Base-by-base conservation (phyloP, 2,797 vertebrate species). In the Rhadinocentrus ornatus region DNA sequence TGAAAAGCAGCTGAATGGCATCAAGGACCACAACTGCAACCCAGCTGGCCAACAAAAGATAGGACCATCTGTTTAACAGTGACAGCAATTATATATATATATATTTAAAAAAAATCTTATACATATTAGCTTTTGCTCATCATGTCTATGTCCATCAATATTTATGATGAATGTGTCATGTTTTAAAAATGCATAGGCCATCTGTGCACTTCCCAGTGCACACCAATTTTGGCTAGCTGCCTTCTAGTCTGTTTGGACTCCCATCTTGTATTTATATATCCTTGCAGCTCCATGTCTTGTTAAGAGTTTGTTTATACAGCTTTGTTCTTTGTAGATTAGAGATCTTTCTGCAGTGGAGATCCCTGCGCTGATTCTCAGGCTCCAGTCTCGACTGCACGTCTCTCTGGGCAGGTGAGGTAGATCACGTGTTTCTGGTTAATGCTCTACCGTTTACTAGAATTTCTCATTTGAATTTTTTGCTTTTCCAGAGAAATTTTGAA, bases 111-210 rank as follows among this genome's bases (percentile, higher is more conserved):
- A 24, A 31, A 67, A 37, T 6, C 16, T 11, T 32, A 4, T 56
- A 18, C 46, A 2, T 46, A 39, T 68, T 29, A 22, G 13, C 44
- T 63, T 46, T 60, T 29, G 3, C 35, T 68, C 57, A 13, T n/a
- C 41, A 44, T 8, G 20, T 75, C 75, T 57, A 62, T 71, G 62
- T 61, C 64, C 24, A 73, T 80, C 67, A 57, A 62, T 76, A 76
- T 82, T 78, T 63, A 79, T 69, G 77, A 69, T 31, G 46, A 50
- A 65, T 80, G 66, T 77, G 66, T 77, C 71, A 60, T 64, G 67
- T 80, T 88, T 88, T 81, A 84, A 88, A 88, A 86, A 90, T 86
- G 80, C 84, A 90, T 76, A 87, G 82, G 83, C 85, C 85, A 90
- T 88, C 84, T 88, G 86, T 72, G 73, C 78, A 86, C 73, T 81